These are phyloP conservation scores for Perodicticus potto DNA, from an alignment of 2,797 vertebrate genomes.

Conservation along the genomic window DNA sequence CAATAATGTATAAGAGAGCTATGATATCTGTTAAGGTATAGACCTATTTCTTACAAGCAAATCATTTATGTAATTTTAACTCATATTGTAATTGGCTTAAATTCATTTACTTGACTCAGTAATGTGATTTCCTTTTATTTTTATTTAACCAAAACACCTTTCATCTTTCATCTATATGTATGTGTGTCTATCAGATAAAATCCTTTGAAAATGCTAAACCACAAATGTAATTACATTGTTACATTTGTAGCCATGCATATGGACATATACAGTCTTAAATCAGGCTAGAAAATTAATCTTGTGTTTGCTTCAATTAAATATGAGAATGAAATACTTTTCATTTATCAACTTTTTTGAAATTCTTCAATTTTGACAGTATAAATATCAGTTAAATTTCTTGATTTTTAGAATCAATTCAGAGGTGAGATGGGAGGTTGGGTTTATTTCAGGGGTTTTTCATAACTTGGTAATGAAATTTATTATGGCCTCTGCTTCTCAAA, in stretches of 20 bases:
- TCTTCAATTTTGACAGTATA: background rate
- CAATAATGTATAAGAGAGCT: background rate
- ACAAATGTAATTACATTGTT: slow-evolving; percentile 1
- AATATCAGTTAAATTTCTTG: background rate
- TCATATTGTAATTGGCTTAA: slow-evolving; percentile 1
- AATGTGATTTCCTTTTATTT: slow-evolving; percentile 11
- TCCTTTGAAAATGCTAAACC: slow-evolving; percentile 48
- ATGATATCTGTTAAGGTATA: background rate
- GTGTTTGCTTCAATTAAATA: slow-evolving; percentile 14
- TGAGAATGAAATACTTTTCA: background rate
- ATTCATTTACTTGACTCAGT: background rate
- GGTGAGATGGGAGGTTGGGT: no score
- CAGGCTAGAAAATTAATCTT: slow-evolving; percentile 26
- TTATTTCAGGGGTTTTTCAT: no score
- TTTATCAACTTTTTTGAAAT: background rate
- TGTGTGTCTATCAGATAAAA: background rate
- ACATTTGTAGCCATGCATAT: background rate
- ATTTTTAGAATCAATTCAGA: background rate
- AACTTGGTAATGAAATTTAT: no score
- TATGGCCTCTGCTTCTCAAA: background rate
- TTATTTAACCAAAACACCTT: slow-evolving; percentile 4
- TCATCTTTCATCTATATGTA: slow-evolving; percentile 30
- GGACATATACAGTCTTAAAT: background rate
- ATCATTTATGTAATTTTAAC: slow-evolving; percentile 27
- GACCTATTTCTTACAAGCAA: background rate